Base-by-base conservation (phyloP, 2,888 invertebrate species). In the Phalera bucephala region DNA sequence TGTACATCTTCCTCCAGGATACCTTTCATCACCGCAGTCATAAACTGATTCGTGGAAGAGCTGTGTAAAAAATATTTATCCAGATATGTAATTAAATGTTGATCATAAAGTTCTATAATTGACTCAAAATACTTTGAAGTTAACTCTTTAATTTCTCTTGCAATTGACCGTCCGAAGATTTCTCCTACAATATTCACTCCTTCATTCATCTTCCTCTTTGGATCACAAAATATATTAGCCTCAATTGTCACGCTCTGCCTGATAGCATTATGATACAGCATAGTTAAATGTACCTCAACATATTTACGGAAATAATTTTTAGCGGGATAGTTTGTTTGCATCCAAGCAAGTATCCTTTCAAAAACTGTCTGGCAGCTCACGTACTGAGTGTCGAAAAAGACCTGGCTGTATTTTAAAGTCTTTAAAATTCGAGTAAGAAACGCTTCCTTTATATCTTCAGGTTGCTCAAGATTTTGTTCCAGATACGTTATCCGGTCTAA, bases 261-360 rank as follows among this genome's bases (percentile, higher is more conserved):
- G 4, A 82, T 51, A 1, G 79, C 50, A 43, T 73, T 79, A 28
- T 47, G 74, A 44, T 71, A 83, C 12, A 79, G 45, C 71, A 79
- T 79, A 0, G 62, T 76, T 9, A 77, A 45, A 46, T 81, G 75
- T 28, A 81, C 40, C 2, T 48, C 32, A 0, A 61, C 62, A 36
- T 73, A 77, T 13, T 32, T 45, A 0, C 47, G 31, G 15, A 81
- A 76, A 39, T 73, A 42, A 34, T 57, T 36, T 20, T 78, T 72
- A 15, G 70, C 52, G 0, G 75, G 69, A 30, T 81, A 41, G 11
- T 71, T 35, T 4, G 37, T 58, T 5, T 63, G 61, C 51, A 71
- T 47, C 51, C 72, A 71, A 17, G 35, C 38, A 1, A 63, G 39
- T 9, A 79, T 42, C 19, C 40, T 57, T 35, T 76, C 66, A 28